These are phyloP conservation scores for Pantelozetes paolii DNA, from an alignment of 2,888 invertebrate genomes.

Conservation along the genomic window DNA sequence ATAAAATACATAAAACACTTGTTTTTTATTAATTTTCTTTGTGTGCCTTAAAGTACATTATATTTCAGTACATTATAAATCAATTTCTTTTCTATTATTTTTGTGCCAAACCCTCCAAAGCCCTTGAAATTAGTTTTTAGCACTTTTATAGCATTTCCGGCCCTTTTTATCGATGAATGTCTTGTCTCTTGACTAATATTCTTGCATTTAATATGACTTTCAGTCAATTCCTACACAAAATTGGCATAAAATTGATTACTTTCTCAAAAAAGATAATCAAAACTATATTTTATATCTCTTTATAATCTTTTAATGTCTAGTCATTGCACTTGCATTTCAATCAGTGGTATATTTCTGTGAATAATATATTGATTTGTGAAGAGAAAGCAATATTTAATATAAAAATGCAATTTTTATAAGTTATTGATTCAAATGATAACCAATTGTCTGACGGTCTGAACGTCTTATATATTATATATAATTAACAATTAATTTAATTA, in stretches of 20 bases:
- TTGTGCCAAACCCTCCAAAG: conserved; percentile 34
- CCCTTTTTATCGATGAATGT: neutral
- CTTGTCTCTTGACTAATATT: neutral
- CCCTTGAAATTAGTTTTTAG: neutral
- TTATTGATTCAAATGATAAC: neutral
- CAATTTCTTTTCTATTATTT: conserved; percentile 7
- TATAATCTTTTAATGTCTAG: conserved; percentile 25
- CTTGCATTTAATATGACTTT: neutral
- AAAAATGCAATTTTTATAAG: neutral
- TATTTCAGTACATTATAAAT: neutral
- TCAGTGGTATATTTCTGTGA: neutral
- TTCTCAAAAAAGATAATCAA: too few species aligned
- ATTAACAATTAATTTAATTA: conserved; percentile 10
- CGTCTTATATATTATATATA: neutral
- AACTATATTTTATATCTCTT: too few species aligned
- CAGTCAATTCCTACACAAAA: neutral
- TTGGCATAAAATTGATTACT: neutral
- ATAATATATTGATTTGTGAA: neutral
- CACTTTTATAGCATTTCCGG: neutral
- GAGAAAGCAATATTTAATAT: conserved; percentile 19
- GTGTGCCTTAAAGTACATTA: conserved; percentile 35
- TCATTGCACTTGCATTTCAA: conserved; percentile 31
- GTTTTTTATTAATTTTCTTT: conserved; percentile 18
- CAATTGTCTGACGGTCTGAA: conserved; percentile 1
- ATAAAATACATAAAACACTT: conserved; percentile 26